A percentile compares a stretch with the other conserved stretches of the same genome.
These are phyloP conservation scores for Lasiurus cinereus DNA, from an alignment of 2,113 vertebrate species.

Conservation along the genomic window DNA sequence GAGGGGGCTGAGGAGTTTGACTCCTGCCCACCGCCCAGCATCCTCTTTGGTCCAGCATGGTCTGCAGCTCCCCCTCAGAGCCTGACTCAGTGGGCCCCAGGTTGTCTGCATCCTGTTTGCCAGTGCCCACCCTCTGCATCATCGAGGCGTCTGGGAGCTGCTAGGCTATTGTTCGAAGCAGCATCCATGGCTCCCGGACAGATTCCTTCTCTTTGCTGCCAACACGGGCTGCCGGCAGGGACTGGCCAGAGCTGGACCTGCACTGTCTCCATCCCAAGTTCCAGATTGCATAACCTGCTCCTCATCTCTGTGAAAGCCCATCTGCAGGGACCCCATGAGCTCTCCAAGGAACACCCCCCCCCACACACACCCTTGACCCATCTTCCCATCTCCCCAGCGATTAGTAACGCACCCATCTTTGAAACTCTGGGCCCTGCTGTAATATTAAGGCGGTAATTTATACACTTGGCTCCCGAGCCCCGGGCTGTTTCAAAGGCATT, in stretches of 20 bases:
- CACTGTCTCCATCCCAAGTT: background rate
- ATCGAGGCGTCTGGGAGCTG: background rate
- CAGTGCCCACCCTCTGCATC: background rate
- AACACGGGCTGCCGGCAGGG: background rate
- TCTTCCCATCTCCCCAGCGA: background rate
- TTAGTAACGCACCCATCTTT: constrained; percentile 67
- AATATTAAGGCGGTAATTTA: constrained; percentile 84
- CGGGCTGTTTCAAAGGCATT: constrained; percentile 82
- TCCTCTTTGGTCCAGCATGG: rapidly evolving
- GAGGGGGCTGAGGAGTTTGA: background rate
- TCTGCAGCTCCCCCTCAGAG: background rate
- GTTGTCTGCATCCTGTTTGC: background rate
- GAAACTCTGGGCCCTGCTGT: constrained; percentile 56
- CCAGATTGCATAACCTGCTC: background rate
- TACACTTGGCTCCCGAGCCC: constrained; percentile 80
- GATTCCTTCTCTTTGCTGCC: constrained; percentile 45
- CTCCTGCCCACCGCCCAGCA: background rate
- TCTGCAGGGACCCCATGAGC: background rate
- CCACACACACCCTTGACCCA: background rate
- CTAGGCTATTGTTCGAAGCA: constrained; percentile 20
- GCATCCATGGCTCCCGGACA: background rate
- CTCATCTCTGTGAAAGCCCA: background rate
- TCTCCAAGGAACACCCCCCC: background rate
- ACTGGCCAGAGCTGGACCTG: background rate
- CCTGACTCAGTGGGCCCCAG: background rate